Percentiles rank a stretch among this genome's conserved stretches.
These are phyloP conservation scores for Nannospalax galili DNA, from an alignment of 2,113 vertebrate species.

Conservation along the genomic window DNA sequence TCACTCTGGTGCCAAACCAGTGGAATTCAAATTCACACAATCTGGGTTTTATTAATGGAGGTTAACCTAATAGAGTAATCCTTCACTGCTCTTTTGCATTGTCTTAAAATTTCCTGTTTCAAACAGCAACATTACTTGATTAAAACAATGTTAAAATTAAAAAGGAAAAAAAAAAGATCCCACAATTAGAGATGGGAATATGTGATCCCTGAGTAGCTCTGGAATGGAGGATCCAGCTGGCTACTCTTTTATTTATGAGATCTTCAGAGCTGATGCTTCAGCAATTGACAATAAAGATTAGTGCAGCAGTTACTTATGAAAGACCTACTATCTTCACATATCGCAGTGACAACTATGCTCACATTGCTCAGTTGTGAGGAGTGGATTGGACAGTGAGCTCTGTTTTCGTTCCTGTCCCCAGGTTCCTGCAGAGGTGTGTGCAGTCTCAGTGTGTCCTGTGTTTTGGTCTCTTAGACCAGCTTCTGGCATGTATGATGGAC, in stretches of 20 bases:
- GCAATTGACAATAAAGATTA: background rate
- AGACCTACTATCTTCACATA: background rate
- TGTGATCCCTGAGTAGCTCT: slow-evolving; percentile 10
- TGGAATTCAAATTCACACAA: background rate
- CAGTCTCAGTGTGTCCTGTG: background rate
- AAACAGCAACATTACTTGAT: background rate
- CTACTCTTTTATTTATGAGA: background rate
- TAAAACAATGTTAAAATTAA: background rate
- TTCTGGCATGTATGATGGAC: too few relatives aligned
- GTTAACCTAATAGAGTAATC: background rate
- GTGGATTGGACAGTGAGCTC: background rate
- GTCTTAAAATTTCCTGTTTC: background rate
- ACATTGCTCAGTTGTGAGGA: background rate
- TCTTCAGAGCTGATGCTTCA: background rate
- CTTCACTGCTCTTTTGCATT: background rate
- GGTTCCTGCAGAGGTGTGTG: background rate
- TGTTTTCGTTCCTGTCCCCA: background rate
- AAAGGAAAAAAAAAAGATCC: too few relatives aligned
- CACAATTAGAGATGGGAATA: background rate
- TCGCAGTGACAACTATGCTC: background rate
- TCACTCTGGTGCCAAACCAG: background rate
- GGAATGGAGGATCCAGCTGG: background rate
- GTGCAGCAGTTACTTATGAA: background rate
- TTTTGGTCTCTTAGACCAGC: background rate
- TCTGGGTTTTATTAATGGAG: background rate